Percentiles rank a stretch among this genome's conserved stretches.
Evolutionary conservation across 2,888 invertebrate species (phyloP).

Genomic region (Cephus pulcher): DNA sequence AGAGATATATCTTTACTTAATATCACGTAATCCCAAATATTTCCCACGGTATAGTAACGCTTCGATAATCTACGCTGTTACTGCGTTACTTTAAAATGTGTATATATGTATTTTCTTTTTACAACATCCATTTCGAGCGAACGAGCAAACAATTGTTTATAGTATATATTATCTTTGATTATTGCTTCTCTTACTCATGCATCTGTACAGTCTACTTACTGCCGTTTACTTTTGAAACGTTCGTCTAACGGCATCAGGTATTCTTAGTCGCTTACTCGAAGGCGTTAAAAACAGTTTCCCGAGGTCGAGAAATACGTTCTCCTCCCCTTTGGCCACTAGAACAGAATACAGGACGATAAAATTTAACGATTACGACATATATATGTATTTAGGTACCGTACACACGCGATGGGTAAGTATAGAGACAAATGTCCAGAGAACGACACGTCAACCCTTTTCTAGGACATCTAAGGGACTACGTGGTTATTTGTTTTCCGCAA

Average conservation of each 20-base stretch:
- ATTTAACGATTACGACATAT: not conserved
- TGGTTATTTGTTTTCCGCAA: not conserved
- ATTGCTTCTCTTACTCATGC: not conserved
- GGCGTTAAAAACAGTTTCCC: not conserved
- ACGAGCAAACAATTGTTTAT: not conserved
- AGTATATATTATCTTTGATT: not conserved
- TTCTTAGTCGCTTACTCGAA: not conserved
- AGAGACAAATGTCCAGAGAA: not conserved
- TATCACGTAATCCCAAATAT: not conserved
- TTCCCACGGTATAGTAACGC: not conserved
- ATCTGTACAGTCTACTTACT: not conserved
- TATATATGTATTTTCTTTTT: not conserved
- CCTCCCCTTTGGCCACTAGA: not conserved
- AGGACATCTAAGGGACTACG: not conserved
- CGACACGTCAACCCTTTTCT: not conserved
- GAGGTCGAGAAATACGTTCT: not conserved
- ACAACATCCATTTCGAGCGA: not conserved
- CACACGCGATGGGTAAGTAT: not conserved
- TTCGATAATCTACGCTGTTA: not conserved
- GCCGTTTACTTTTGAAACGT: not conserved
- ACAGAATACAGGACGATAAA: not conserved
- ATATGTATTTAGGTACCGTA: too few relatives aligned
- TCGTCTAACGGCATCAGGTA: not conserved
- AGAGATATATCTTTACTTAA: not conserved
- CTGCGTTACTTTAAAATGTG: not conserved